These are phyloP conservation scores for Taxidea taxus DNA, from an alignment of 2,113 vertebrate species.

Conservation along the genomic window DNA sequence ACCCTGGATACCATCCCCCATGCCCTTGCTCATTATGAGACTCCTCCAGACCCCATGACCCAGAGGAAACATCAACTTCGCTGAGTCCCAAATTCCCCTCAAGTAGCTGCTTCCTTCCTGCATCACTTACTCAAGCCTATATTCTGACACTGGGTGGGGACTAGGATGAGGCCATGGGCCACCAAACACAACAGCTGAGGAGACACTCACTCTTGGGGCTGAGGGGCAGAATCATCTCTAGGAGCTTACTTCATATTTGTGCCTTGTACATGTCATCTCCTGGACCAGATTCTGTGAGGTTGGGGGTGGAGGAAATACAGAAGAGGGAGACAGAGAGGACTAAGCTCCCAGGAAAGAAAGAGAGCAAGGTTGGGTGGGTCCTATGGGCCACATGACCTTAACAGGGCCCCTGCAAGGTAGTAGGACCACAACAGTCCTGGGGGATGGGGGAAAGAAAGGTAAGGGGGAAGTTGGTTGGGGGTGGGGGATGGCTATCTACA, in stretches of 20 bases:
- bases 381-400: neutral
- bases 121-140: neutral
- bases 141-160: neutral
- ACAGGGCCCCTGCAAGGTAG: neutral
- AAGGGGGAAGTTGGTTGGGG: no score
- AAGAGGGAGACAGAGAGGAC: neutral
- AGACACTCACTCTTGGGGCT: neutral
- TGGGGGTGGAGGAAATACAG: neutral
- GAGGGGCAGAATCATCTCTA: neutral
- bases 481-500: neutral
- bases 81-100: neutral
- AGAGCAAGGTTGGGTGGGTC: neutral
- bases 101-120: neutral
- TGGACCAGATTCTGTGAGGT: neutral
- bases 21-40: neutral
- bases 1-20: no score
- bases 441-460: accelerated
- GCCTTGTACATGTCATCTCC: neutral
- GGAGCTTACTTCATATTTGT: neutral
- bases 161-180: neutral
- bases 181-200: neutral
- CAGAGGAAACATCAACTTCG: neutral
- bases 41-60: neutral
- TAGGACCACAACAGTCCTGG: neutral
- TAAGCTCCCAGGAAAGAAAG: neutral